These are phyloP conservation scores for Molothrus ater DNA, from an alignment of 2,797 vertebrate genomes.

Conservation along the genomic window DNA sequence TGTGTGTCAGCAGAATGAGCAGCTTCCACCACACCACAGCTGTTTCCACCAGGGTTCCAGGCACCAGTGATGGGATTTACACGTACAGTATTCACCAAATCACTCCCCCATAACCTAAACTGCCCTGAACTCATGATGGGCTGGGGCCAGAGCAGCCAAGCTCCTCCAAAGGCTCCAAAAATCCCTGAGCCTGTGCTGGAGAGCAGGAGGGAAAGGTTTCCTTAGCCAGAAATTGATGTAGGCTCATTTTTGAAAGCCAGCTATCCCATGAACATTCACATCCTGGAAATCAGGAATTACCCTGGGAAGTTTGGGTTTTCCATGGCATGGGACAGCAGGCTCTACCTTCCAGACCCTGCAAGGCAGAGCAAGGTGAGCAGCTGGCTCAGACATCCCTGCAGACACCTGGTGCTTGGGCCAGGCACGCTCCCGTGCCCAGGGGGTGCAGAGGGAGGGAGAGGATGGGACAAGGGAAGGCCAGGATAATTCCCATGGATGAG, in stretches of 20 bases:
- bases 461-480: not conserved
- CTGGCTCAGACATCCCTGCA: not conserved
- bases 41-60: not conserved
- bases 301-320: not conserved
- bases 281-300: not conserved
- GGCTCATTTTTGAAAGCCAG: not conserved
- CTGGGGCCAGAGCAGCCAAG: not conserved
- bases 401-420: not conserved
- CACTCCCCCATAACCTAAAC: not conserved
- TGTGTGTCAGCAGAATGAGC: not conserved
- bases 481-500: not conserved
- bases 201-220: not conserved
- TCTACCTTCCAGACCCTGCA: not conserved
- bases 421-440: not conserved
- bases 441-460: not conserved
- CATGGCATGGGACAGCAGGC: not conserved
- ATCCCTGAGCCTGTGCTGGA: not conserved
- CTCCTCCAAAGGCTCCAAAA: not conserved
- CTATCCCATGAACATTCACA: not conserved
- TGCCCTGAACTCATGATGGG: not conserved
- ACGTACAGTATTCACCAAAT: not conserved
- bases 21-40: not conserved
- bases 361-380: accelerated
- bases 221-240: not conserved
- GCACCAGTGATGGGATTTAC: not conserved